Evolutionary conservation across 2,113 vertebrate genomes (phyloP).

Genomic region (Butorides virescens): DNA sequence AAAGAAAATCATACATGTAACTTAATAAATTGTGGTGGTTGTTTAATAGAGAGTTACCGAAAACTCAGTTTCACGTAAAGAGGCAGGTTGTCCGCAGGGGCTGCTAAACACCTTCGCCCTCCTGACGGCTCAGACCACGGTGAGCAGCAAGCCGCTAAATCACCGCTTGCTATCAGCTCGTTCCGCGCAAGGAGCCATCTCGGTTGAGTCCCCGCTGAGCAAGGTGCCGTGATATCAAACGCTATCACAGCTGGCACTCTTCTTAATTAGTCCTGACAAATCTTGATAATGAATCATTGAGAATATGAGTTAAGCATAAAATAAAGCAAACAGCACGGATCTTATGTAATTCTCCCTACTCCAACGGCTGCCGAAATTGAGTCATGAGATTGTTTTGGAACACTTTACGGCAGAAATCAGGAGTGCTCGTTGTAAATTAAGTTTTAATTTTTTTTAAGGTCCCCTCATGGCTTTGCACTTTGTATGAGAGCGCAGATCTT

Average conservation of each 20-base stretch:
- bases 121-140: neutral
- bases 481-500: neutral
- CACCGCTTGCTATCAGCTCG: neutral
- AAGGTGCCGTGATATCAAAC: neutral
- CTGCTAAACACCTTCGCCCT: neutral
- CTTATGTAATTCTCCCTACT: slow-evolving; percentile 2
- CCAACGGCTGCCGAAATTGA: slow-evolving; percentile 9
- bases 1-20: neutral
- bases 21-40: neutral
- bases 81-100: neutral
- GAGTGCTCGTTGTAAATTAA: neutral
- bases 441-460: neutral
- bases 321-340: neutral
- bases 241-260: neutral
- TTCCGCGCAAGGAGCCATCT: neutral
- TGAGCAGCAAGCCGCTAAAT: rapidly evolving
- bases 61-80: neutral
- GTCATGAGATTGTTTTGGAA: neutral
- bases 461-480: neutral
- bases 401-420: neutral
- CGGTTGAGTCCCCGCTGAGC: neutral
- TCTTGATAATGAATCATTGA: slow-evolving; percentile 36
- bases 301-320: neutral
- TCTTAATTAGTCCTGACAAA: slow-evolving; percentile 41
- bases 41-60: neutral